Conservation (phyloP, 2,888 invertebrate genomes). For the Rhamphomyia laevipes region DNA sequence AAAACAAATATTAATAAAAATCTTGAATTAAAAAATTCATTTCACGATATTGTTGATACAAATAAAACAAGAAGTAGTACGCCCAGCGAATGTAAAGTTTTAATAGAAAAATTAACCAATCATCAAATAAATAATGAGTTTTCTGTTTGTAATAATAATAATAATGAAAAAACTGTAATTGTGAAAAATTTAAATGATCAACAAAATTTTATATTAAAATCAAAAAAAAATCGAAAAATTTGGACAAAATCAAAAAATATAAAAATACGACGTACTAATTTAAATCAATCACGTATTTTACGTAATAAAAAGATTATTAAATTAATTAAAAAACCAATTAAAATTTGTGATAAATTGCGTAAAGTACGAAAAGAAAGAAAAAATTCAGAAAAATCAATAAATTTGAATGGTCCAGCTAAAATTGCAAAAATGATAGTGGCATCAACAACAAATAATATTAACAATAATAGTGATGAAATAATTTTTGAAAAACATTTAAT, state of each 20-base stretch:
- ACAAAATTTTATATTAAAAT: no score
- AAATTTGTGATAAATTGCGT: no score
- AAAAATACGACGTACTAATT: conserved; percentile 1
- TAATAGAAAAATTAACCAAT: neutral
- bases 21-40: no score
- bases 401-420: conserved; percentile 15
- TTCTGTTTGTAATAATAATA: no score
- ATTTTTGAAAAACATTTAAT: neutral
- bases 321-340: neutral
- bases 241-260: neutral
- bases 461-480: conserved; percentile 19
- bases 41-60: no score
- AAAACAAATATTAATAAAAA: no score
- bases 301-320: conserved; percentile 3
- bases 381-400: neutral
- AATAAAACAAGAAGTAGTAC: no score
- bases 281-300: conserved; percentile 1
- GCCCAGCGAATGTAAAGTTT: no score
- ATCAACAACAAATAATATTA: no score
- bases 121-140: neutral
- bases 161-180: no score
- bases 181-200: no score
- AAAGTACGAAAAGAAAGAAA: no score
- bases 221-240: neutral
- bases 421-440: conserved; percentile 18